phyloP scores from a whole-genome alignment of 2,888 invertebrate genomes.

The Plebejus argus region DNA sequence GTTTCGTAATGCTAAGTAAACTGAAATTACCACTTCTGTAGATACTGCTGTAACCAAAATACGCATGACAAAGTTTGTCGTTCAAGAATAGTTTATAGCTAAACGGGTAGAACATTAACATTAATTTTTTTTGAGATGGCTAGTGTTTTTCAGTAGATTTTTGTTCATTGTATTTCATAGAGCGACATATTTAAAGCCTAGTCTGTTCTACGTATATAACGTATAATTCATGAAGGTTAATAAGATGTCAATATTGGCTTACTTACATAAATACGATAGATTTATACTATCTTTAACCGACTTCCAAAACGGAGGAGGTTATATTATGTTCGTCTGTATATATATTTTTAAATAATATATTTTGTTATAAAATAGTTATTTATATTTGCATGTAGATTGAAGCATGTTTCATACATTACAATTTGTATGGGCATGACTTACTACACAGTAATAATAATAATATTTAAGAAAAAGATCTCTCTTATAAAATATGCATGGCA shows the following conservation, averaged over 20 bases:
- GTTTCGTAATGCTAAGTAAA: too few species aligned
- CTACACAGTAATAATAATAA: background rate
- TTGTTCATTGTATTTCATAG: too few species aligned
- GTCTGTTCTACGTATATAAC: background rate
- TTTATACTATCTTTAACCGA: background rate
- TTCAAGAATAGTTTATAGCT: background rate
- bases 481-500: background rate
- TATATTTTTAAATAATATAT: background rate
- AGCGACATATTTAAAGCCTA: background rate
- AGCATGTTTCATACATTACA: slow-evolving; percentile 4
- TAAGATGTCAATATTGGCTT: background rate
- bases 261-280: background rate
- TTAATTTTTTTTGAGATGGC: background rate
- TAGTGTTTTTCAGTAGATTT: background rate
- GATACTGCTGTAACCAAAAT: too few species aligned
- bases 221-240: too few species aligned
- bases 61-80: too few species aligned
- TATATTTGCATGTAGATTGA: background rate
- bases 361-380: background rate
- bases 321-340: too few species aligned
- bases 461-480: background rate
- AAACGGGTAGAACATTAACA: background rate
- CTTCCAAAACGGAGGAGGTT: too few species aligned
- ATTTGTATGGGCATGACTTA: slow-evolving; percentile 8
- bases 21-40: too few species aligned